Percentiles rank a stretch among this genome's conserved stretches.
phyloP scores from a whole-genome alignment of 2,113 vertebrate genomes.

The Fulmarus glacialis region DNA sequence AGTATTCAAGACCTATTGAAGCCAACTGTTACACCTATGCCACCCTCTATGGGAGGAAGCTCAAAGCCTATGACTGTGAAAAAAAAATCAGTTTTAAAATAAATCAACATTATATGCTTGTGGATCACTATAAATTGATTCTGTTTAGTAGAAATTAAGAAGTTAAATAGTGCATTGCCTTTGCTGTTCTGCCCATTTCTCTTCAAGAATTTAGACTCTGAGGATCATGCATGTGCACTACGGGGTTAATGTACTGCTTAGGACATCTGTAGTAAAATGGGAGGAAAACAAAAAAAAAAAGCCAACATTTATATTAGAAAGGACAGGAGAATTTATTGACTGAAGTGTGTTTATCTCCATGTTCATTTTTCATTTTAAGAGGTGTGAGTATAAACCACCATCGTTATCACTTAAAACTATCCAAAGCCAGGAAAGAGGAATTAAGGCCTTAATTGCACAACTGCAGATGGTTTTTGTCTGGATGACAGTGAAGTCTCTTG shows the following conservation, averaged over 20 bases:
- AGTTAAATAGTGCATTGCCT: neutral
- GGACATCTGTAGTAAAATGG: neutral
- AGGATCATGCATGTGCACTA: neutral
- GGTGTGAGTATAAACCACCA: neutral
- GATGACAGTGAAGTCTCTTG: neutral
- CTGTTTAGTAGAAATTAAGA: neutral
- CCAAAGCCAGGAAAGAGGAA: neutral
- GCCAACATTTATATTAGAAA: neutral
- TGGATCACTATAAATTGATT: neutral
- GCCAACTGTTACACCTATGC: neutral
- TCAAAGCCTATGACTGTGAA: neutral
- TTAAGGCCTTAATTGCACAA: neutral
- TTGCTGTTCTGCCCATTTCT: neutral
- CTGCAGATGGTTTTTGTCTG: conserved; percentile 15
- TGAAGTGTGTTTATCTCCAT: neutral
- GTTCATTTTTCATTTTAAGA: conserved; percentile 11
- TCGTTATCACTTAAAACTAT: neutral
- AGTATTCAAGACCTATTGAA: neutral
- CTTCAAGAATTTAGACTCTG: neutral
- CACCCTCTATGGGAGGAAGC: neutral
- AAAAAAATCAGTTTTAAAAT: neutral
- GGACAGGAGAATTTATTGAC: neutral
- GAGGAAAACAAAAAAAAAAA: neutral
- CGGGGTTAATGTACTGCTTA: neutral
- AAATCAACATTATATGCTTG: neutral